These are phyloP conservation scores for Craseonycteris thonglongyai DNA, from an alignment of 2,113 vertebrate genomes.

Conservation along the genomic window DNA sequence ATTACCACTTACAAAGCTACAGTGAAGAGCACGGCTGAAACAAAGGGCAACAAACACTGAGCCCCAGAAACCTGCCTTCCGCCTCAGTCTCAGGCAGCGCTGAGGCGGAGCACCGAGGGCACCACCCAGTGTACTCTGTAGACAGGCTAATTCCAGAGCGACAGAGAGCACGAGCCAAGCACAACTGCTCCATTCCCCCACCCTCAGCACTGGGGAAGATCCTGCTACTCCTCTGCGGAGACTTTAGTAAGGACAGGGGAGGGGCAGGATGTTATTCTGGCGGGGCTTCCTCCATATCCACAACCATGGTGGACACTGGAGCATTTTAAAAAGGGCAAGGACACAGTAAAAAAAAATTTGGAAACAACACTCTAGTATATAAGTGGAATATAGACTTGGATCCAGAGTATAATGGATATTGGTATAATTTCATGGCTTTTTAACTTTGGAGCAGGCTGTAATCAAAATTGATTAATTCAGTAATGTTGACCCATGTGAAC, in stretches of 20 bases:
- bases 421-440: slow-evolving; percentile 7
- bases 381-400: background rate
- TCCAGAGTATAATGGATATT: slow-evolving; percentile 5
- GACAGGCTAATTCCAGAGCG: background rate
- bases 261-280: background rate
- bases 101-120: background rate
- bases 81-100: background rate
- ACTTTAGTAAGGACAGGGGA: background rate
- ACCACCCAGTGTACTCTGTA: background rate
- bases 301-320: background rate
- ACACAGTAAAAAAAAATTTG: slow-evolving; percentile 17
- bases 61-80: background rate
- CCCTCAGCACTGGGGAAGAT: background rate
- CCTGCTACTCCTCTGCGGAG: background rate
- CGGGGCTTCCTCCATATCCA: background rate
- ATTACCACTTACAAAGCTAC: background rate
- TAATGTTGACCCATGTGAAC: background rate
- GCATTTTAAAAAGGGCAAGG: background rate
- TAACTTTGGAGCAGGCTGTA: background rate
- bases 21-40: background rate
- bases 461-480: background rate
- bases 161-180: background rate
- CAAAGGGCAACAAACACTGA: background rate
- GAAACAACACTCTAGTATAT: background rate
- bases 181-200: background rate